A percentile compares a stretch with the other conserved stretches of the same genome.
Conservation (phyloP, 2,113 vertebrate genomes). For the Origma solitaria region DNA sequence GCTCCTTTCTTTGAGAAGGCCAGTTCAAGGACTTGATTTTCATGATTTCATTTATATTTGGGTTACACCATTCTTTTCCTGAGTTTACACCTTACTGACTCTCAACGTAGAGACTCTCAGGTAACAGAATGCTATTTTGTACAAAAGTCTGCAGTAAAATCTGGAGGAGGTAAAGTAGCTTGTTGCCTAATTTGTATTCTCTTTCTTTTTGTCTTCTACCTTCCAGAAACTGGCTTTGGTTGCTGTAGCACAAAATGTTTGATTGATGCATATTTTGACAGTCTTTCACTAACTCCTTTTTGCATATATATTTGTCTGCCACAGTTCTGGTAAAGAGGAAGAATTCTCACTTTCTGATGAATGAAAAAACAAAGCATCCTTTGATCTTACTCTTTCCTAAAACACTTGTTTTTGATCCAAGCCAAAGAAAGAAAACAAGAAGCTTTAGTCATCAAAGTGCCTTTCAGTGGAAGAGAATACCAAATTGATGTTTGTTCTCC, state of each 20-base stretch:
- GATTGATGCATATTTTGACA: not conserved
- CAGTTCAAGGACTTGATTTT: not conserved
- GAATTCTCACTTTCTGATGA: not conserved
- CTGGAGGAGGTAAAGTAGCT: not conserved
- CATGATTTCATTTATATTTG: not conserved
- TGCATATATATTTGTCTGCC: not conserved
- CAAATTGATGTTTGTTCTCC: not conserved
- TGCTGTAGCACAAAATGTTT: not conserved
- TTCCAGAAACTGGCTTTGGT: not conserved
- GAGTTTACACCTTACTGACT: not conserved
- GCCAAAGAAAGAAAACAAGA: not conserved
- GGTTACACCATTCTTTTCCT: not conserved
- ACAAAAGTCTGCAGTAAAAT: not conserved
- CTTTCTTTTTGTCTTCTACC: not conserved
- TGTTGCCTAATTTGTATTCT: not conserved
- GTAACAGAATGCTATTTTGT: not conserved
- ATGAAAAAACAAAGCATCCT: not conserved
- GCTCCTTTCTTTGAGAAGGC: not conserved
- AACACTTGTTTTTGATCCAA: not conserved
- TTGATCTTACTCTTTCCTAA: slow-evolving; percentile 18
- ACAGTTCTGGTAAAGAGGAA: not conserved
- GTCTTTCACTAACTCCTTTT: not conserved
- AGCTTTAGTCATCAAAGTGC: not conserved
- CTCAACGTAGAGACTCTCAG: not conserved
- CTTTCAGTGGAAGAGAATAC: not conserved